Base-by-base conservation (phyloP, 1,140 invertebrate species). In the Campodea augens region DNA sequence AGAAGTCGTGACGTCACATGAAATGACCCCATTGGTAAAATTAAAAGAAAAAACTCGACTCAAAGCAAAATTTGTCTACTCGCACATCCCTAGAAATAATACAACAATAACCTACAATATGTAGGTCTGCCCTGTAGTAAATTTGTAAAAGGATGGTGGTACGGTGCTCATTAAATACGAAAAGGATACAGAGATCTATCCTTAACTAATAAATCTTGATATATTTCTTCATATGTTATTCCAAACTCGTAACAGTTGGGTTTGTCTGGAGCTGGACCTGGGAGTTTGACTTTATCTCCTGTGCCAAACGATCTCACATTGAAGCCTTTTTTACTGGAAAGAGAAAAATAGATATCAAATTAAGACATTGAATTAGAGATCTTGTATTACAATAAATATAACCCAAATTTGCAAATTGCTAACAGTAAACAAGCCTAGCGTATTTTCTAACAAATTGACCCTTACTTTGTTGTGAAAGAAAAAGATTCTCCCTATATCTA, bases 191-290 rank as follows among this genome's bases (percentile, higher is more conserved):
- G 78, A 57, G 78, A 69, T 65, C 86, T 86, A 56, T 91, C 86
- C 67, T 90, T 90, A 36, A 72, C 67, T 51, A 82, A 60, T 22
- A 99, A 68, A 68, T 99, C 96, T 57, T 88, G 84, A 59, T 97
- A 97, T 63, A 99, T 99, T 55, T 90, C 80, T 54, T 98, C 93
- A 59, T 98, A 99, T 0, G 82, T 77, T 23, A 82, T 80, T 44
- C 84, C 90, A 69, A 99, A 99, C 60, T 98, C 92, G 57, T 99
- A 99, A 47, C 95, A 77, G 65, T 99, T 99, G 7, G 96, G 96
- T 57, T 81, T 81, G 61, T 98, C 92, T 3, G 81, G 78, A 5
- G 92, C 78, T 46, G 86, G 78, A 32, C 96, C 96, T 37, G 96
- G 96, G 43, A 99, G 65, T 61, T 98, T 99, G 0, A 98, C 87